A percentile compares a stretch with the other conserved stretches of the same genome.
Evolutionary conservation across 2,113 vertebrate genomes (phyloP).

Genomic region (Grammomys dolichurus): DNA sequence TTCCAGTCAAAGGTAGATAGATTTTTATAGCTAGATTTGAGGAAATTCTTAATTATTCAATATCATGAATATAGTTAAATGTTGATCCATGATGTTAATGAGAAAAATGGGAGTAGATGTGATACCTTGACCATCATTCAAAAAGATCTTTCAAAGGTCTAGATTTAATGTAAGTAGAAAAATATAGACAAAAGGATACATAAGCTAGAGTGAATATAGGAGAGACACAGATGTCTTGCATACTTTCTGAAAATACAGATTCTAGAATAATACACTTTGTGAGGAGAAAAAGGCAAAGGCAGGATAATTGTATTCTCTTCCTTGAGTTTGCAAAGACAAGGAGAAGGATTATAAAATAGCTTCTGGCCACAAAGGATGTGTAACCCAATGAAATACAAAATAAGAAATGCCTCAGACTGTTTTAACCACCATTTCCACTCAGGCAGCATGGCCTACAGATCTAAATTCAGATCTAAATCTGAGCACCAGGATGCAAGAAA

Average conservation of each 20-base stretch:
- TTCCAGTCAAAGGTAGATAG: neutral
- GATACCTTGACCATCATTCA: neutral
- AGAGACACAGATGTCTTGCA: constrained; percentile 74
- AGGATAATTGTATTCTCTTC: constrained; percentile 44
- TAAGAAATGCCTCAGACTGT: neutral
- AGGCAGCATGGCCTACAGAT: neutral
- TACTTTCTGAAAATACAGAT: constrained; percentile 73
- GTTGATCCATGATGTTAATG: neutral
- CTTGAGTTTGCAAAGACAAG: constrained; percentile 29
- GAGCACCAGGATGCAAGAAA: constrained; percentile 6
- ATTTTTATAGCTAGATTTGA: constrained; percentile 23
- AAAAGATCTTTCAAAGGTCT: neutral
- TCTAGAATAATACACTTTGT: constrained; percentile 67
- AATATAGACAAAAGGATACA: constrained; percentile 30
- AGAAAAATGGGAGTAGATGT: neutral
- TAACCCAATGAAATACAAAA: neutral
- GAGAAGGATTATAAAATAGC: neutral
- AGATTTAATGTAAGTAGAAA: constrained; percentile 24
- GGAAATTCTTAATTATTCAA: neutral
- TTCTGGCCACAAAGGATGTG: neutral
- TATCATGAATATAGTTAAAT: constrained; percentile 19
- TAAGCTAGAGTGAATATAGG: constrained; percentile 64
- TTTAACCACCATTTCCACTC: neutral
- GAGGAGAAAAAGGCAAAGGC: constrained; percentile 58
- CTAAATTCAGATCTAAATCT: neutral